Base-by-base conservation (phyloP, 2,113 vertebrate genomes). In the Ciconia stormi region DNA sequence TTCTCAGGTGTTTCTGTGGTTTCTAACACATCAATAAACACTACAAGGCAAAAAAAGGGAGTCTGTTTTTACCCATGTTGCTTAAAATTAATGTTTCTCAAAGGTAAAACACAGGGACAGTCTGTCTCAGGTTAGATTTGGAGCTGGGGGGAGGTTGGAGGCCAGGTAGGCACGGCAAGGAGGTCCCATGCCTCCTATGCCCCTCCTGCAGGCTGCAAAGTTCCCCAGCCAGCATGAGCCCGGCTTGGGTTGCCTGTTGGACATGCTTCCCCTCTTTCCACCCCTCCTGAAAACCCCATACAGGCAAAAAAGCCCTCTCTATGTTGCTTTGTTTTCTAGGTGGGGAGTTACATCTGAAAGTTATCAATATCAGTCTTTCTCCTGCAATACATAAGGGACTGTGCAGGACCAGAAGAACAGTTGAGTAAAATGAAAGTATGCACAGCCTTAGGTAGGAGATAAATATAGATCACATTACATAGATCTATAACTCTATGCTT, bases 81-180 rank as follows among this genome's bases (percentile, higher is more conserved):
- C 30, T 59, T 65, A 56, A 46, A 76, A 73, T 23, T n/a, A 56
- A 16, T n/a, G 19, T 11, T 77, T 72, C 34, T 59, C 46, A 30
- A 42, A 73, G 42, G 29, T 22, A 67, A 73, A 36, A 9, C 22
- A 26, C 27, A 65, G 34, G 3, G 16, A 34, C n/a, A 78, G 16
- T 52, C 11, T 49, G 40, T 25, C 16, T 92, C 8, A 32, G 15
- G 7, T 83, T 77, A 86, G 46, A 52, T 15, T 8, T 56, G 44
- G 69, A 81, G 4, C 18, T 46, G 10, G 25, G 5, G 5, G 5
- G 40, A 76, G 34, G 25, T 2, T 59, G 29, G 11, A 46, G 12
- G 4, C 34, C 3, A 0, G 2, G 7, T 3, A 0, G 17, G 22
- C 11, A 42, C 0, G 18, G 9, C 32, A 56, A 70, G 14, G 32